A percentile compares a stretch with the other conserved stretches of the same genome.
phyloP scores from a whole-genome alignment of 2,797 vertebrate species.

The Acipenser oxyrinchus region DNA sequence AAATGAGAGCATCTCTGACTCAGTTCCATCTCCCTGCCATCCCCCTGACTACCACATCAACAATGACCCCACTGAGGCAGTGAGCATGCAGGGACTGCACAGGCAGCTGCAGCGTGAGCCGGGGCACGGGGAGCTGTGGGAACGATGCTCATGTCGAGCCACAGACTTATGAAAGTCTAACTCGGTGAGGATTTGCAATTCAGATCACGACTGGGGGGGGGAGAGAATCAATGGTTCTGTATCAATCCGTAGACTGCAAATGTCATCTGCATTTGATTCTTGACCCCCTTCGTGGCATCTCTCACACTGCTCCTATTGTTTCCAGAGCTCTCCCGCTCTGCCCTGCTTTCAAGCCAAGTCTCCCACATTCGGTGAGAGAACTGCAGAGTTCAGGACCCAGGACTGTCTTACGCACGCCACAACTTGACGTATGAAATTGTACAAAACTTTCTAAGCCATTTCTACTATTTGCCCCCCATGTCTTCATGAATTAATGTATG shows the following conservation, averaged over 20 bases:
- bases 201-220: conserved; percentile 58
- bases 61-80: conserved; percentile 61
- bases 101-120: conserved; percentile 56
- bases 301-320: conserved; percentile 44
- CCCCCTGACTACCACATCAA: conserved; percentile 37
- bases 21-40: conserved; percentile 42
- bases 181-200: conserved; percentile 67
- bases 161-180: conserved; percentile 59
- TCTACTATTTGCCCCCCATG: no score
- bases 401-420: background rate
- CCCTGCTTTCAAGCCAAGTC: conserved; percentile 44
- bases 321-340: conserved; percentile 26
- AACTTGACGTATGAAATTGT: no score
- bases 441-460: no score
- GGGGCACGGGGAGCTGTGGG: conserved; percentile 38
- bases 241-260: conserved; percentile 75
- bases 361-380: conserved; percentile 62
- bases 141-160: conserved; percentile 47
- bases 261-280: conserved; percentile 73
- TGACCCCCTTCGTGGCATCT: conserved; percentile 58
- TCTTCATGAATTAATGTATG: no score
- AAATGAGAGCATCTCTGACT: no score
- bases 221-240: conserved; percentile 67
- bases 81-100: conserved; percentile 49
- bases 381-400: conserved; percentile 49